A percentile compares a stretch with the other conserved stretches of the same genome.
Evolutionary conservation across 2,888 invertebrate species (phyloP).

Genomic region (Xanthostigma xanthostigma): DNA sequence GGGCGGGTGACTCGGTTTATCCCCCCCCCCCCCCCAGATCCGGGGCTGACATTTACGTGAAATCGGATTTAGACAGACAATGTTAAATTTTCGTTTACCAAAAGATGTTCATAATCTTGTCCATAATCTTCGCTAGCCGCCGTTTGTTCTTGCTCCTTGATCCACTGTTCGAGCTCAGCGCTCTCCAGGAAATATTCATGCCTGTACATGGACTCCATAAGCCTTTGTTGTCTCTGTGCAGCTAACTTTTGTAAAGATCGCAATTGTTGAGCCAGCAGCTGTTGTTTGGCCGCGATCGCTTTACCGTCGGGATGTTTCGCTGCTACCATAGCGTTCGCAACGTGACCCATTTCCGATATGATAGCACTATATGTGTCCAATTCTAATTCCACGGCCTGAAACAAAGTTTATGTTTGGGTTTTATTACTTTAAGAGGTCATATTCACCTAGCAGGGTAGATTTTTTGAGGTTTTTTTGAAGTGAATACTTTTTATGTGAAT

Average conservation of each 20-base stretch:
- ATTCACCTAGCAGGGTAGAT: not conserved
- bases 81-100: conserved; percentile 32
- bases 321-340: conserved; percentile 65
- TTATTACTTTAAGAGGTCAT: not conserved
- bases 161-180: conserved; percentile 82
- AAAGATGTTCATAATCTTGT: conserved; percentile 80
- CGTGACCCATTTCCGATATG: conserved; percentile 83
- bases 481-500: too few relatives aligned
- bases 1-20: too few relatives aligned
- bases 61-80: not conserved
- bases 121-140: conserved; percentile 90
- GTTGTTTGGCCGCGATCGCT: conserved; percentile 61
- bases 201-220: conserved; percentile 79
- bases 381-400: conserved; percentile 71
- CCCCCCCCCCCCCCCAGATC: too few relatives aligned
- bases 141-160: conserved; percentile 75
- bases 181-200: conserved; percentile 87
- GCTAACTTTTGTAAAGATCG: conserved; percentile 68
- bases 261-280: conserved; percentile 60
- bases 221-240: conserved; percentile 59
- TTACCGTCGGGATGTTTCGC: conserved; percentile 73
- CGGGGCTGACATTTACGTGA: too few relatives aligned
- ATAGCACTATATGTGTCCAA: conserved; percentile 84
- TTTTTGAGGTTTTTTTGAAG: not conserved
- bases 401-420: conserved; percentile 8